Evolutionary conservation across 2,888 invertebrate species (phyloP).

Genomic region (Scaeva pyrastri): DNA sequence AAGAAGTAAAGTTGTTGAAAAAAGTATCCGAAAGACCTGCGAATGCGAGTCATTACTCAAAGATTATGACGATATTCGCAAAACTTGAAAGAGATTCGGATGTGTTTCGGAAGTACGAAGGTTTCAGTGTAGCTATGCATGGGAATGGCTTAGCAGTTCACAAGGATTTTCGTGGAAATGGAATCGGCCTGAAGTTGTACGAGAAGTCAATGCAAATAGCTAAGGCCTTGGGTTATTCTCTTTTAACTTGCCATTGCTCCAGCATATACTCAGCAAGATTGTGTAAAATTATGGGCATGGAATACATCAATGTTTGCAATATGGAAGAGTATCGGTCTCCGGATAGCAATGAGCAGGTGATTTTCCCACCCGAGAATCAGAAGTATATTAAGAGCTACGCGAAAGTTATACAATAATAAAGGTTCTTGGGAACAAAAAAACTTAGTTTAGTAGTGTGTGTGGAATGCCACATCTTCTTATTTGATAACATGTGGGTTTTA

Average conservation of each 20-base stretch:
- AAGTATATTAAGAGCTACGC: neutral
- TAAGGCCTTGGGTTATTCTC: neutral
- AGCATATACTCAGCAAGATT: conserved; percentile 1
- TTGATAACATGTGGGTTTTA: too few relatives aligned
- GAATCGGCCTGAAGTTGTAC: neutral
- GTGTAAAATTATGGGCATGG: neutral
- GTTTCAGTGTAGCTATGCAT: neutral
- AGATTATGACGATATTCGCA: neutral
- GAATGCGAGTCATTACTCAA: neutral
- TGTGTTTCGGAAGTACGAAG: neutral
- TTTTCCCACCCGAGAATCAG: neutral
- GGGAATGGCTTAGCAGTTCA: neutral
- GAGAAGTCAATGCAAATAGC: neutral
- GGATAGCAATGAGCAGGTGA: neutral
- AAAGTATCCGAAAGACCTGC: neutral
- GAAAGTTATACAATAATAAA: neutral
- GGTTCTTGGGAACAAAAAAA: neutral
- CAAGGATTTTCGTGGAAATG: neutral
- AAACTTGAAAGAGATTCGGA: neutral
- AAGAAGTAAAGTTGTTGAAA: neutral
- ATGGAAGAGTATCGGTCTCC: conserved; percentile 3
- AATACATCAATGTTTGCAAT: neutral
- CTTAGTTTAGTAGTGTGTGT: too few relatives aligned
- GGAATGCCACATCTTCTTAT: too few relatives aligned
- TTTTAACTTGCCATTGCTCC: neutral